Conservation (phyloP, 2,113 vertebrate genomes). For the Paradoxurus hermaphroditus region DNA sequence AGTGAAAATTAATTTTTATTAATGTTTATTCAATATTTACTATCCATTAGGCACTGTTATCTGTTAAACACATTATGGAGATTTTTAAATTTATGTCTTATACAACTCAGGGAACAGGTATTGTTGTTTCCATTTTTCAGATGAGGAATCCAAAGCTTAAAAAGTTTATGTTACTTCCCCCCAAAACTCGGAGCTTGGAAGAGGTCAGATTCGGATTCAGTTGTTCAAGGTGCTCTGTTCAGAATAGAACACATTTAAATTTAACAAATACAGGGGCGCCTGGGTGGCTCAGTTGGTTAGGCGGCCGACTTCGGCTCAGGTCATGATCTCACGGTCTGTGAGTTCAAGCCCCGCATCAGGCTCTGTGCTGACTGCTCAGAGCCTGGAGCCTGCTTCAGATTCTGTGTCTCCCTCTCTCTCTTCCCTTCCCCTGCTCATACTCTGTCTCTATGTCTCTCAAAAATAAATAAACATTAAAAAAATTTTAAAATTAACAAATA, state of each 20-base stretch:
- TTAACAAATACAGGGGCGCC: background rate
- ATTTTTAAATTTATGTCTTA: background rate
- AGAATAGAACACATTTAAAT: background rate
- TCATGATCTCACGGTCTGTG: too few species aligned
- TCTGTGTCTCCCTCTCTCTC: too few species aligned
- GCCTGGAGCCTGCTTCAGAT: too few species aligned
- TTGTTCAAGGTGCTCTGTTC: background rate
- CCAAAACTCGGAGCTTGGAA: background rate
- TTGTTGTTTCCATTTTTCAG: background rate
- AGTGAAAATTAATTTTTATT: background rate
- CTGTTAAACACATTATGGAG: background rate
- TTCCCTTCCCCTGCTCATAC: too few species aligned
- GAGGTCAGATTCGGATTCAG: background rate
- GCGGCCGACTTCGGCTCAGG: too few species aligned
- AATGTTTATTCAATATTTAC: background rate
- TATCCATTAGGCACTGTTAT: background rate
- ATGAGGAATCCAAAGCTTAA: slow-evolving; percentile 9
- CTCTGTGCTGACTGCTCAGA: too few species aligned
- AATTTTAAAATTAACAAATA: background rate
- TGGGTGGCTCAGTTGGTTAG: too few species aligned
- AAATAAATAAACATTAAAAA: too few species aligned
- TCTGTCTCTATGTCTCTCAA: too few species aligned
- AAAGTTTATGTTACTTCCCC: background rate
- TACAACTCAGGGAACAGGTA: background rate
- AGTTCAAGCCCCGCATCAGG: too few species aligned